Evolutionary conservation across 1,140 invertebrate genomes (phyloP), one percentile per base, ranked within the genome.

Genomic region (Drosophila athabasca): DNA sequence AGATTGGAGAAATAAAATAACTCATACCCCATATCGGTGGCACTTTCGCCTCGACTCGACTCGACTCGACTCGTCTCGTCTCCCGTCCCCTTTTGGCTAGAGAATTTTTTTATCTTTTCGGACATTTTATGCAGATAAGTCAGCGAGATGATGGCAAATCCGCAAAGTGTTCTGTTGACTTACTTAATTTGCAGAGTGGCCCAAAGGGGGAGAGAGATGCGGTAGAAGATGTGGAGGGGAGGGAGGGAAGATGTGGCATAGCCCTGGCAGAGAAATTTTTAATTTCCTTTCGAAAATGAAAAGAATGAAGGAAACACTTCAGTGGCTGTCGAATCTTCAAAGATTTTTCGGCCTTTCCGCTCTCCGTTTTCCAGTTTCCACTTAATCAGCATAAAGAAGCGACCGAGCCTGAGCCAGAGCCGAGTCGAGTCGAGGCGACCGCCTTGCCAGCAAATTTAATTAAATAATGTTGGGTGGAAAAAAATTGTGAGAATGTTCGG

Each of bases 121-220:
- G 49, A 48, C 52, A 57, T 62, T 81, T 85, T 81, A 85, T 80
- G 81, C 81, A 85, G 81, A 85, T 85, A 85, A 85, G 82, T 81
- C 74, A 22, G 45, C 79, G 73, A 39, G 35, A 48, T 64, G 79
- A 48, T 62, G 54, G 62, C 75, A 77, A 88, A 88, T 88, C 83
- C 83, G 83, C 83, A 88, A 88, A 88, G 79, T 88, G 85, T 85
- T 90, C 80, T 88, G 84, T 88, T 88, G 83, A 88, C 83, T 88
- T 83, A 87, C 83, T 87, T 87, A 88, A 89, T 88, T 88, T 89
- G 84, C 79, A 67, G 24, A 83, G 79, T 84, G 79, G 53, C 67
- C 72, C 74, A 50, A 22, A 55, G 41, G 48, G 6, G 31, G 31
- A 45, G 49, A 35, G 39, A 64, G 44, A 58, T 19, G 51, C 31